Evolutionary conservation across 2,113 vertebrate species (phyloP), one percentile per base, ranked within the genome.

Genomic region (Trichechus manatus): DNA sequence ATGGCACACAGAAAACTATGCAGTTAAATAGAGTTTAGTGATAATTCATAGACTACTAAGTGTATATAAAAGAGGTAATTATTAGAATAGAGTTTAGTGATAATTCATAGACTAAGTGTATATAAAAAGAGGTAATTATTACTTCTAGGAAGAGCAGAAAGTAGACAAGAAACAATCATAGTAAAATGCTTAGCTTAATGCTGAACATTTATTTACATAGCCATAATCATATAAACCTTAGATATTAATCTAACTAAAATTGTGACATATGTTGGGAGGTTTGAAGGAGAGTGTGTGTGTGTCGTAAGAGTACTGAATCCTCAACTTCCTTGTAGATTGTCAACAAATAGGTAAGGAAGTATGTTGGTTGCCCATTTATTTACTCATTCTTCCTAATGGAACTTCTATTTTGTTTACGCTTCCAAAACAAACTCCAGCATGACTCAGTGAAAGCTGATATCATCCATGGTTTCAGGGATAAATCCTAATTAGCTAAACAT

Each of bases 381-480:
- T 75, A 80, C 20, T 50, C 59, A 66, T 87, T 77, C 61, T 94
- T 95, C 42, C 10, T 87, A 74, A 91, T n/a, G 19, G 20, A 79
- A 33, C 10, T 25, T 68, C 74, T 15, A 84, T 63, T 93, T 90
- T 89, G 11, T 91, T 92, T 78, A 78, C 61, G 7, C 61, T 95
- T 87, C 42, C 25, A 39, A 90, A 94, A 36, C 2, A 29, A 61
- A 64, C 25, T 33, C 3, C 20, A 42, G 6, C 56, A 25, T 90
- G 10, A 86, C 36, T 63, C n/a, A 79, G 29, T 83, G 22, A 63
- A 90, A 79, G 42, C 2, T 70, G 13, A 94, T 22, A 1, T 77
- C 42, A 33, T 64, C 17, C 33, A 44, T 4, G 53, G 29, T 53
- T 92, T 13, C 44, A 68, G 22, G 61, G 14, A 61, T 68, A 89